A percentile compares a stretch with the other conserved stretches of the same genome.
Evolutionary conservation across 2,888 invertebrate species (phyloP).

Genomic region (Tryphoninae sp.): DNA sequence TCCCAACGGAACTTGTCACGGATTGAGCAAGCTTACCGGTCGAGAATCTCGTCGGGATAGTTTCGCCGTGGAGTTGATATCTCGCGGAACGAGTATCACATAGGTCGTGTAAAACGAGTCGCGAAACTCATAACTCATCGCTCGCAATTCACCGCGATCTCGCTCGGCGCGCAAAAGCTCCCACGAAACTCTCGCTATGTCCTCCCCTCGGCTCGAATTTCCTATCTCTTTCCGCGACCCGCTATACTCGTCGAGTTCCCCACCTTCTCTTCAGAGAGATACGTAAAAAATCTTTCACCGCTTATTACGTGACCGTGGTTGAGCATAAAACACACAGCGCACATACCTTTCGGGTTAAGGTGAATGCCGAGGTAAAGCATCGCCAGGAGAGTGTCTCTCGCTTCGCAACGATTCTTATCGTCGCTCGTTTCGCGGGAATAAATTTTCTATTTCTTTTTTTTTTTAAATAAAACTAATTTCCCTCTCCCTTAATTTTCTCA

Average conservation of each 20-base stretch:
- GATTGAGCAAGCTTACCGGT: background rate
- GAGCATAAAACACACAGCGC: constrained; percentile 40
- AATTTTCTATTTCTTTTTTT: constrained; percentile 12
- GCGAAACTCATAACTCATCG: constrained; percentile 14
- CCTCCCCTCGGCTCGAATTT: constrained; percentile 8
- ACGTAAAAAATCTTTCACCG: constrained; percentile 55
- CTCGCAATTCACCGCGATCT: background rate
- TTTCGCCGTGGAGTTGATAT: background rate
- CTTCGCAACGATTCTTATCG: constrained; percentile 51
- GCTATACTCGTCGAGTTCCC: constrained; percentile 42
- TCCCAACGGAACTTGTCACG: constrained; percentile 5
- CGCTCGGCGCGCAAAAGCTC: background rate
- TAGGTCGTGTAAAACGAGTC: constrained; percentile 6
- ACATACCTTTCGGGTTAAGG: constrained; percentile 56
- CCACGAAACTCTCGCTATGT: background rate
- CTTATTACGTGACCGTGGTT: constrained; percentile 57
- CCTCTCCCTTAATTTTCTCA: no score
- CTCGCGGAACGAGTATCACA: background rate
- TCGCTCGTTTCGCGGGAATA: constrained; percentile 25
- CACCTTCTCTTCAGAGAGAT: constrained; percentile 22
- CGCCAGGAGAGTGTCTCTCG: constrained; percentile 18
- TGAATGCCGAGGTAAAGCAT: constrained; percentile 60
- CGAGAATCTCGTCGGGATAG: background rate
- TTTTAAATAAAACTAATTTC: background rate
- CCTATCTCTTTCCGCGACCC: constrained; percentile 39